Conservation (phyloP, 2,888 invertebrate genomes). For the Raillietiella orientalis region DNA sequence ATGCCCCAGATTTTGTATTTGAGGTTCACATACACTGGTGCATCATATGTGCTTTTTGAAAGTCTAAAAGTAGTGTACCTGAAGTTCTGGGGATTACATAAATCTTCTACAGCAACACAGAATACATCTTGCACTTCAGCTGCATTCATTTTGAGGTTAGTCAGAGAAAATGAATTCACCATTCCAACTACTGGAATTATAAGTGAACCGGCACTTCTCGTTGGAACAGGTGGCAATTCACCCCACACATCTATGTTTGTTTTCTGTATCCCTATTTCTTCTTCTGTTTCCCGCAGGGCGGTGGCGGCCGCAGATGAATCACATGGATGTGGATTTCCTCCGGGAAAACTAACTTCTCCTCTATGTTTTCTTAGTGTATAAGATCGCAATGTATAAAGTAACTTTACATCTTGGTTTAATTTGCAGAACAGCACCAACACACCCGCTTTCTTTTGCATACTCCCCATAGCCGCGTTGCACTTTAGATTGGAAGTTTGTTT, state of each 20-base stretch:
- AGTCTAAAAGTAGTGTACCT: neutral
- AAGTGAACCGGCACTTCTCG: neutral
- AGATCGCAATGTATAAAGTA: neutral
- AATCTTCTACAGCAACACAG: neutral
- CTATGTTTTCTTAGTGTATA: neutral
- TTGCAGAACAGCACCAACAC: neutral
- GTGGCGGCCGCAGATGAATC: neutral
- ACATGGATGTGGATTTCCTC: neutral
- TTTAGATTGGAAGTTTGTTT: too few species aligned
- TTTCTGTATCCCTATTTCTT: neutral
- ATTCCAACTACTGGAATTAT: neutral
- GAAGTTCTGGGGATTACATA: neutral
- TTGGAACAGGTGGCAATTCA: neutral
- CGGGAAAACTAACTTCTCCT: conserved; percentile 1
- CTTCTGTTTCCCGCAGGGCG: conserved; percentile 1
- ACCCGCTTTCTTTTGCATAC: neutral
- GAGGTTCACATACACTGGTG: neutral
- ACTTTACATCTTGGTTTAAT: neutral
- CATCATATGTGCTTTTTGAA: neutral
- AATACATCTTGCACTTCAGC: conserved; percentile 1
- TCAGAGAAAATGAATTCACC: neutral
- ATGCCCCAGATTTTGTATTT: neutral
- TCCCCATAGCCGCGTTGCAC: too few species aligned
- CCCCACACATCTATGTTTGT: neutral
- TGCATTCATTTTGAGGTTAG: neutral